These are phyloP conservation scores for Mesoligia furuncula DNA, from an alignment of 2,888 invertebrate genomes.

Conservation along the genomic window DNA sequence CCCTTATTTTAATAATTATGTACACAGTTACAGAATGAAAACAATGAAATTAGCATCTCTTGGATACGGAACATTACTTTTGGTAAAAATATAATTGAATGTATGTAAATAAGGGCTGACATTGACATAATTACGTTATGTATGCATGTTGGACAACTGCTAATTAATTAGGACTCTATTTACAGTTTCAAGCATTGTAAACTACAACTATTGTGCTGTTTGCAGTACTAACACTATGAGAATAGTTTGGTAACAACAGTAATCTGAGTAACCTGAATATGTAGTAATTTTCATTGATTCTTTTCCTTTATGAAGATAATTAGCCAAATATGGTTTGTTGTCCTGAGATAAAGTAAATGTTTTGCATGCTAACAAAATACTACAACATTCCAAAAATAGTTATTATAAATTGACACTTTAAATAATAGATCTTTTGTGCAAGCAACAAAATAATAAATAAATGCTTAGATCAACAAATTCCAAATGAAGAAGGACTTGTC, in stretches of 20 bases:
- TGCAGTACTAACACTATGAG: not conserved
- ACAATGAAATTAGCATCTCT: slow-evolving; percentile 1
- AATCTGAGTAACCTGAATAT: not conserved
- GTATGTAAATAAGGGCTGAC: slow-evolving; percentile 22
- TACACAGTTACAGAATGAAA: slow-evolving; percentile 14
- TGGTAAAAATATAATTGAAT: slow-evolving; percentile 8
- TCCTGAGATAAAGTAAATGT: not conserved
- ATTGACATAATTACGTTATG: slow-evolving; percentile 48
- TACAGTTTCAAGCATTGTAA: slow-evolving; percentile 16
- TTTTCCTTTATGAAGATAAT: not conserved
- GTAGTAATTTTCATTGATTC: not conserved
- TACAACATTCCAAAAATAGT: not conserved
- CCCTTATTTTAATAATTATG: not conserved
- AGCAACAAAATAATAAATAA: not conserved
- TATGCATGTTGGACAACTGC: slow-evolving; percentile 18
- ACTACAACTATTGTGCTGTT: not conserved
- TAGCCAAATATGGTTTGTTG: not conserved
- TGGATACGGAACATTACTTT: not conserved
- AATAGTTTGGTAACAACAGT: not conserved
- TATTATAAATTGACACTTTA: not conserved
- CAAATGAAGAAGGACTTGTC: not conserved
- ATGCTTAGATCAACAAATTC: not conserved
- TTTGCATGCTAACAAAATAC: not conserved
- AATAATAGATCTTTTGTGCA: not conserved
- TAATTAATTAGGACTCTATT: not conserved